Evolutionary conservation across 2,888 invertebrate genomes (phyloP), one percentile per base, ranked within the genome.

Genomic region (Microplitis manilae): DNA sequence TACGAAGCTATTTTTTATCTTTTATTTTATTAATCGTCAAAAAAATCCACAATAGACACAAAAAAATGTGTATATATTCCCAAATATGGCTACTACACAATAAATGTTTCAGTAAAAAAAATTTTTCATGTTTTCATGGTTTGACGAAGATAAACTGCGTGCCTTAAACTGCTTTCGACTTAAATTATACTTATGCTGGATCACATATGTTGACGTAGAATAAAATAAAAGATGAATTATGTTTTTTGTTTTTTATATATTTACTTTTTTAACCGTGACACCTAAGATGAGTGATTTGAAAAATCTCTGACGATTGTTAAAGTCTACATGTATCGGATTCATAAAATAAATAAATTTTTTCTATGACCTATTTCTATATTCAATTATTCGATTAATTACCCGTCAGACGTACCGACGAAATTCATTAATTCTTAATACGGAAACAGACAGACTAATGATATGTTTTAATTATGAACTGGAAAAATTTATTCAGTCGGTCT

Each of bases 131-230:
- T 2, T 68, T 6, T n/a, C 62, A 13, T 5, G 20, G 38, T 40
- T 70, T 70, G 70, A 70, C 70, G 50, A 70, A 70, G 70, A 70
- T 41, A 70, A 70, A 70, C 50, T 20, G 59, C 30, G 30, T 17
- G 6, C n/a, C 64, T 20, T 68, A 6, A 60, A 70, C 20, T 41
- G 41, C 30, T 13, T 13, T 13, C 9, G 50, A 13, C 9, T 50
- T 50, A 50, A 8, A 50, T 13, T 50, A 13, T 9, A 13, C 50
- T 50, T 13, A 50, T 50, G 50, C 1, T 50, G 50, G 50, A 50
- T 13, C 50, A 50, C 50, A 50, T 9, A 50, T 50, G 50, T 50
- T 50, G 13, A 50, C 50, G 50, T 13, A 5, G 5, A 50, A 50
- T 50, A 50, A 50, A 50, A 50, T 50, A 50, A 50, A 50, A 50